Evolutionary conservation across 2,113 vertebrate genomes (phyloP), one percentile per base, ranked within the genome.

Genomic region (Hippocampus comes): DNA sequence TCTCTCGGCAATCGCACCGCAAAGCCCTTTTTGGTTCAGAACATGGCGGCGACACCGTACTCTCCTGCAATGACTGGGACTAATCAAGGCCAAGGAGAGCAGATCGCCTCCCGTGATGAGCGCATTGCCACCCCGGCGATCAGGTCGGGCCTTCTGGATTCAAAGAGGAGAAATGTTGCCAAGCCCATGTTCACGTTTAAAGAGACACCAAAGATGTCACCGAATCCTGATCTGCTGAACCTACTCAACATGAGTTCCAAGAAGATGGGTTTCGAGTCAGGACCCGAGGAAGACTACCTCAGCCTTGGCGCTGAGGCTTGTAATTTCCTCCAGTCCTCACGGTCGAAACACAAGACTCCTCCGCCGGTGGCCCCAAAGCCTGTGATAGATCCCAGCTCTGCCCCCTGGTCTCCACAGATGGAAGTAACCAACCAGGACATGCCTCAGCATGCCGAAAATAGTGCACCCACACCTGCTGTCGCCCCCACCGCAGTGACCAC

Each of bases 151-250:
- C 89, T 98, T 61, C 91, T 94, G 78, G 97, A 98, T 70, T 90
- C 94, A 70, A 95, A 90, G 63, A 92, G 84, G 78, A 94, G 91
- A 71, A 93, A 84, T 85, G 88, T 91, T 6, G 81, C 88, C 18
- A 97, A 98, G 76, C 96, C 96, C 9, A 98, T 99, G 97, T 99
- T 98, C 86, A 95, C 94, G 4, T 99, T 99, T 79, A 97, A 96
- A 83, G 96, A 98, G 4, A 59, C 93, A 14, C 96, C 95, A 67
- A 99, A 98, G 83, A 86, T 99, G 10, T 95, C 90, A 53, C 97
- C 97, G 1, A 99, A 96, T 76, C 97, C 97, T 21, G 95, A 91
- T 73, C 89, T 99, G n/a, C 73, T 99, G 71, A 95, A 95, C 30
- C 96, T 99, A 7, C 91, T 99, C n/a, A 95, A 94, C 63, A 91